Base-by-base conservation (phyloP, 1,140 invertebrate species). In the Nomia melanderi region DNA sequence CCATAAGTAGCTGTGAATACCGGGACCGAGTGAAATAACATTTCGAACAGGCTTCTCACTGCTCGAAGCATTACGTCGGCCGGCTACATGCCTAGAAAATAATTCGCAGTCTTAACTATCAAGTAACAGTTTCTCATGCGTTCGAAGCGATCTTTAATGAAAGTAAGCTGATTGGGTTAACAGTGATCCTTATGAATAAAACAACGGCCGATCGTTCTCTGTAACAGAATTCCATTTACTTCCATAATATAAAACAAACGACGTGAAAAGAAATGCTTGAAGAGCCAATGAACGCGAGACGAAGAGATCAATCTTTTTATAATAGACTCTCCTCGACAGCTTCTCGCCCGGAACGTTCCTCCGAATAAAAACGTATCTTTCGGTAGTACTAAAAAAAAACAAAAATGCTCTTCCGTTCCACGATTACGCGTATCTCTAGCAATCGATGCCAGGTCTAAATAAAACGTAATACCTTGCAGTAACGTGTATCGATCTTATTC, bases 341-440 rank as follows among this genome's bases (percentile, higher is more conserved):
- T 17, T 50, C 6, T n/a, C 7, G 33, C 33, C 33, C 33, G 3
- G 33, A 36, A 3, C 33, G 33, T 36, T n/a, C n/a, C n/a, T n/a
- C n/a, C n/a, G n/a, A n/a, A n/a, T n/a, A n/a, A n/a, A n/a, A n/a
- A n/a, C n/a, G n/a, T n/a, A n/a, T n/a, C n/a, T n/a, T 53, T 27
- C 36, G 20, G 36, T 41, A 69, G 27, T 54, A 29, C 74, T 66
- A 59, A 71, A 79, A 41, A 41, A 83, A 76, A 54, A 27, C 39
- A 79, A 41, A 41, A 83, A 76, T 59, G 31, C 39, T 82, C 56
- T 14, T 67, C 60, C 36, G 20, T 79, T 83, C 44, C 14, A 54
- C 62, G 47, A 64, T 63, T 54, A n/a, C 17, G 59, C 41, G 20
- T 36, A 59, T 63, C 25, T 41, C 70, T 23, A 73, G n/a, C 64